These are phyloP conservation scores for Emys orbicularis DNA, from an alignment of 2,797 vertebrate species.

Conservation along the genomic window DNA sequence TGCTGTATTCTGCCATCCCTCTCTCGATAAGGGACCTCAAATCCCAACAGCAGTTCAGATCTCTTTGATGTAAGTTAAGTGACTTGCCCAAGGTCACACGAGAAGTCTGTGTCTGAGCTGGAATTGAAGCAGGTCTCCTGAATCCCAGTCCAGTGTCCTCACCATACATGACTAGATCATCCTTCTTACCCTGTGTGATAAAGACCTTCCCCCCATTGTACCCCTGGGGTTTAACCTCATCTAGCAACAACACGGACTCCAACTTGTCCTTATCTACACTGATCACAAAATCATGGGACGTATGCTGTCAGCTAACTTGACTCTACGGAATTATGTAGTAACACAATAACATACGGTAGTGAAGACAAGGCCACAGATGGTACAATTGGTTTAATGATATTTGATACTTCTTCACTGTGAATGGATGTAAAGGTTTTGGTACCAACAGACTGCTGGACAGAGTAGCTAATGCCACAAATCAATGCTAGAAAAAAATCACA, in stretches of 20 bases:
- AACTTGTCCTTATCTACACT: background rate
- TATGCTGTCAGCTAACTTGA: background rate
- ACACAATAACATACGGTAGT: background rate
- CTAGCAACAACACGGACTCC: background rate
- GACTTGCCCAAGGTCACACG: background rate
- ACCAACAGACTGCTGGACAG: background rate
- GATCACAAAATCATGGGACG: background rate
- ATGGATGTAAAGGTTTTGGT: background rate
- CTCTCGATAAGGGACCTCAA: background rate
- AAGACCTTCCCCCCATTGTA: background rate
- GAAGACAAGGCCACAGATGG: background rate
- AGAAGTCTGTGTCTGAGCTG: background rate
- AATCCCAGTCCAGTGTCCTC: background rate
- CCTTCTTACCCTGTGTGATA: too few species aligned
- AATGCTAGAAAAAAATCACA: background rate
- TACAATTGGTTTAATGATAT: background rate
- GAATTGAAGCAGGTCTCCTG: background rate
- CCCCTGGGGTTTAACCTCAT: background rate
- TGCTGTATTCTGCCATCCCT: background rate
- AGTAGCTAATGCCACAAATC: background rate
- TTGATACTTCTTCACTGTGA: background rate
- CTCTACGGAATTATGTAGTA: background rate
- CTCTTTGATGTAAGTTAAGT: background rate
- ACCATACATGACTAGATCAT: too few species aligned
- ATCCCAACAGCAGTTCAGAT: background rate